Conservation (phyloP, 2,888 invertebrate genomes). For the Dicranocentrus wangi region DNA sequence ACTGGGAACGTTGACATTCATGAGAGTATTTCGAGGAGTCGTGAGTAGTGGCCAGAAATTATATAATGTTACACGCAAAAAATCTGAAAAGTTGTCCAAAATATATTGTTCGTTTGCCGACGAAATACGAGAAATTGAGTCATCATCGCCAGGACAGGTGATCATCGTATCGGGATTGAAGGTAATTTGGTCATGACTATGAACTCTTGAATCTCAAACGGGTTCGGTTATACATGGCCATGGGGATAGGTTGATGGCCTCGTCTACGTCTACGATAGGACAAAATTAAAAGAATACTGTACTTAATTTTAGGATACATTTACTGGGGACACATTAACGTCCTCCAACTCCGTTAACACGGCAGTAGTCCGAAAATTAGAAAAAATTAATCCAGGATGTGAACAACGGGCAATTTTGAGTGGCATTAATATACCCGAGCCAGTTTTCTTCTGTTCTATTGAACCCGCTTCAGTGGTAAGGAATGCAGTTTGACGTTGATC, state of each 20-base stretch:
- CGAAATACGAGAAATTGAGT: slow-evolving; percentile 85
- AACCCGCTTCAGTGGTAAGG: slow-evolving; percentile 83
- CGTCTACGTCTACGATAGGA: no score
- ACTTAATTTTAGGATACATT: slow-evolving; percentile 76
- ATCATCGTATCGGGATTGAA: slow-evolving; percentile 91
- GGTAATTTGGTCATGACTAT: slow-evolving; percentile 76
- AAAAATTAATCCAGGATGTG: slow-evolving; percentile 74
- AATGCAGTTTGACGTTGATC: no score
- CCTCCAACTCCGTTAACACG: slow-evolving; percentile 78
- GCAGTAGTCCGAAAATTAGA: slow-evolving; percentile 78
- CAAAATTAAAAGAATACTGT: no score
- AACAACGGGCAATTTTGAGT: slow-evolving; percentile 74
- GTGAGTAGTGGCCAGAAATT: slow-evolving; percentile 79
- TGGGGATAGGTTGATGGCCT: no score
- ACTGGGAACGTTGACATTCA: slow-evolving; percentile 88
- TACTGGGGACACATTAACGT: slow-evolving; percentile 85
- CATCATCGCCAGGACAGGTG: slow-evolving; percentile 86
- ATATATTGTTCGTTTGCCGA: slow-evolving; percentile 88
- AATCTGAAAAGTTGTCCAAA: slow-evolving; percentile 80
- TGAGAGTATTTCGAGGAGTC: slow-evolving; percentile 86
- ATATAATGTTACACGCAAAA: slow-evolving; percentile 82
- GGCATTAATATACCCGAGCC: slow-evolving; percentile 90
- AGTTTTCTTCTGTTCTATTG: slow-evolving; percentile 97
- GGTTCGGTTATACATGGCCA: no score
- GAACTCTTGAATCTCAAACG: not conserved